Conservation (phyloP, 2,113 vertebrate genomes). For the Muntiacus reevesi region DNA sequence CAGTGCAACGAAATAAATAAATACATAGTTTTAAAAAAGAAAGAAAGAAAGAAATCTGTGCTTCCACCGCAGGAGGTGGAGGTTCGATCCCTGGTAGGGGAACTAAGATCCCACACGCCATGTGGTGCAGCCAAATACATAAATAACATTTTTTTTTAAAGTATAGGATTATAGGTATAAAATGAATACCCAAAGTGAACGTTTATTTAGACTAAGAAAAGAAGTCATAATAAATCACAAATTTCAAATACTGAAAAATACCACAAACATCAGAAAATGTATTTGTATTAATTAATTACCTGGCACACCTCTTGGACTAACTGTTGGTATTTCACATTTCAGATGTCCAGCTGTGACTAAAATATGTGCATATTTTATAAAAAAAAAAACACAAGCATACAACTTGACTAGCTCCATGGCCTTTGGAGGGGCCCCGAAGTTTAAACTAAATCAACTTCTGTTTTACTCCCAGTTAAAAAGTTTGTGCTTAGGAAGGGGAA, state of each 20-base stretch:
- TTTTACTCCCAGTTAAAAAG: background rate
- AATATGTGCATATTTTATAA: background rate
- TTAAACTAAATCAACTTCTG: background rate
- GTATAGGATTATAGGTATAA: background rate
- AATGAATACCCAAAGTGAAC: background rate
- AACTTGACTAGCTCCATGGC: background rate
- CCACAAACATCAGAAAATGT: background rate
- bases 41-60: background rate
- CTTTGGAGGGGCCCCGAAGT: background rate
- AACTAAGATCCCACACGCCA: background rate
- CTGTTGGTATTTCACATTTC: background rate
- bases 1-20: background rate
- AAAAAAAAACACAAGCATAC: background rate
- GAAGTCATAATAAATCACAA: background rate
- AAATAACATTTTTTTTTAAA: background rate
- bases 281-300: background rate
- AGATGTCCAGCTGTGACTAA: background rate
- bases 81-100: background rate
- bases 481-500: background rate
- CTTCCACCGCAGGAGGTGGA: background rate
- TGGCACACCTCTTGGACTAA: background rate
- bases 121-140: background rate
- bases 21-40: background rate
- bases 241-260: background rate
- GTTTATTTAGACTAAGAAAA: background rate